Percentiles rank a stretch among this genome's conserved stretches.
These are phyloP conservation scores for Dasypogon diadema DNA, from an alignment of 2,888 invertebrate species.

Conservation along the genomic window DNA sequence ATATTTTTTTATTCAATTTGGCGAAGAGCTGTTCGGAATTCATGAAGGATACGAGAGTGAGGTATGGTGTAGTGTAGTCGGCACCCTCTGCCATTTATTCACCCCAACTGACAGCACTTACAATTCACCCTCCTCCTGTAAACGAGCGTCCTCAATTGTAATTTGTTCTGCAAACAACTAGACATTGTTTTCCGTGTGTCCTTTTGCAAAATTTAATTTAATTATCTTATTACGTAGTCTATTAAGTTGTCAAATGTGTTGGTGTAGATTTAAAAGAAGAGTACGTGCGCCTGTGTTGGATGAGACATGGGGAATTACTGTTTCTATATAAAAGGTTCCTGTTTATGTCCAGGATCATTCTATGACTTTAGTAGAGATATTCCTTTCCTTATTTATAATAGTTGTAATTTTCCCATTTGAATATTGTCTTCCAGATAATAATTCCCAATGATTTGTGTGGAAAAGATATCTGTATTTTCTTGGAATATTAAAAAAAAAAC, in stretches of 20 bases:
- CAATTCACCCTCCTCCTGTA: conserved; percentile 59
- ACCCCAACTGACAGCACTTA: neutral
- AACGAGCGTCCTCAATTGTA: conserved; percentile 60
- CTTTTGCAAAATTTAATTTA: conserved; percentile 53
- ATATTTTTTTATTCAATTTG: conserved; percentile 52
- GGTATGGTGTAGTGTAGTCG: neutral
- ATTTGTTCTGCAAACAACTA: conserved; percentile 66
- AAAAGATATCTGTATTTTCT: too few relatives aligned
- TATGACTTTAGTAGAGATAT: too few relatives aligned
- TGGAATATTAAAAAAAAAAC: too few relatives aligned
- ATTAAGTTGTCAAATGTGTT: conserved; percentile 38
- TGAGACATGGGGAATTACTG: too few relatives aligned
- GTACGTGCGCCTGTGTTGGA: too few relatives aligned
- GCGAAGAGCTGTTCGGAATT: neutral
- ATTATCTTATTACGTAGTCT: conserved; percentile 56
- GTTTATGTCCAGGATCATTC: too few relatives aligned
- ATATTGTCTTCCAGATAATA: too few relatives aligned
- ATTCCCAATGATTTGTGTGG: too few relatives aligned
- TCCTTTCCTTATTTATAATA: too few relatives aligned
- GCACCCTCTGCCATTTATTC: conserved; percentile 1
- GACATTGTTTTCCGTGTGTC: conserved; percentile 58
- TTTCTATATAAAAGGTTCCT: too few relatives aligned
- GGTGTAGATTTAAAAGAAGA: neutral
- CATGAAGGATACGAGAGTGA: neutral
- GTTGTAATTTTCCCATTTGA: too few relatives aligned